These are phyloP conservation scores for Euproctis similis DNA, from an alignment of 2,888 invertebrate genomes.

Conservation along the genomic window DNA sequence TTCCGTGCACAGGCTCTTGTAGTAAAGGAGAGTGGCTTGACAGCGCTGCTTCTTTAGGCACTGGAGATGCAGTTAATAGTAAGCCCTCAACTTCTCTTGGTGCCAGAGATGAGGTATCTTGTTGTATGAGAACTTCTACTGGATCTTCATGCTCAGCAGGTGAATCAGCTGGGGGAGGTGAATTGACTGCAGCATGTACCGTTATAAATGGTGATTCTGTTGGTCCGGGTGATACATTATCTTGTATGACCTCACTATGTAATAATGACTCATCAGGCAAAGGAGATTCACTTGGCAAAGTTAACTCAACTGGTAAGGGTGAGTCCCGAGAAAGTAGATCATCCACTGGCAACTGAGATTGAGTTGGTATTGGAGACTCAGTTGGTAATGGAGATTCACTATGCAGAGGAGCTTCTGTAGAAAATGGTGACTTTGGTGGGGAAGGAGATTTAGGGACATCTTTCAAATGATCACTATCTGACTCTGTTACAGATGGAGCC, in stretches of 20 bases:
- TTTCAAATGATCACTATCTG: slow-evolving; percentile 17
- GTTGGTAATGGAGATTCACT: slow-evolving; percentile 21
- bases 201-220: slow-evolving; percentile 15
- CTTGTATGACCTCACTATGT: slow-evolving; percentile 17
- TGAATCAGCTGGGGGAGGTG: slow-evolving; percentile 19
- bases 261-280: slow-evolving; percentile 19
- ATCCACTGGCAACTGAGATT: slow-evolving; percentile 24
- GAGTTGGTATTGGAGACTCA: slow-evolving; percentile 24
- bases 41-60: slow-evolving; percentile 10
- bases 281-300: slow-evolving; percentile 21
- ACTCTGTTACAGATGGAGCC: slow-evolving; percentile 18
- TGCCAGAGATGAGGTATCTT: slow-evolving; percentile 2
- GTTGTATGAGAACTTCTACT: background rate
- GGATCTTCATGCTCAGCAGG: background rate
- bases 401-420: slow-evolving; percentile 23
- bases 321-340: slow-evolving; percentile 21
- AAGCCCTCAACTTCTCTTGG: slow-evolving; percentile 21
- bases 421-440: slow-evolving; percentile 18
- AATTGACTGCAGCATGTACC: slow-evolving; percentile 15
- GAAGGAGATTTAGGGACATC: slow-evolving; percentile 15
- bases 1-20: background rate
- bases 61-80: slow-evolving; percentile 8
- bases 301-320: slow-evolving; percentile 19
- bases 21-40: slow-evolving; percentile 8
- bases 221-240: slow-evolving; percentile 21